Base-by-base conservation (phyloP, 2,113 vertebrate species). In the Centropus unirufus region DNA sequence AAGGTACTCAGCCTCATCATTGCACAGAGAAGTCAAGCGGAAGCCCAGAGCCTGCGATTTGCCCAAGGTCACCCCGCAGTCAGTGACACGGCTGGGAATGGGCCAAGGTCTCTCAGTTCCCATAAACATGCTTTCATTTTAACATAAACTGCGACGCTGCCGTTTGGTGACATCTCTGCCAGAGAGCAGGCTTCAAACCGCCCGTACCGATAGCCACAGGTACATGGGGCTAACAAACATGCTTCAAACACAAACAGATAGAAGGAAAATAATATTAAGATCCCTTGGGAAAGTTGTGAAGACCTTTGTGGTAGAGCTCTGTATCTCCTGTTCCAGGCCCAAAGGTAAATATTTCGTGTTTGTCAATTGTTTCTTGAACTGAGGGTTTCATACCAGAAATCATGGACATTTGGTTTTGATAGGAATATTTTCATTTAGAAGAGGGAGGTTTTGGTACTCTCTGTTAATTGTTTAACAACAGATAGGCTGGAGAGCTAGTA, bases 261-360 rank as follows among this genome's bases (percentile, higher is more conserved):
- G 80, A 87, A 91, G 23, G 32, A 24, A 81, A 81, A 36, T 36
- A 89, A 42, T 7, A 19, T 17, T 46, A 61, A 57, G 19, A 44
- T 59, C 63, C 72, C 67, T 51, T 70, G 39, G 74, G 78, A 84
- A 87, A 84, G n/a, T 15, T 68, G 40, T 1, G 9, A 51, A 54
- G 23, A 77, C 14, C 26, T 83, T 72, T 0, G 6, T 47, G 52
- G 44, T 57, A 57, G 12, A 44, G 68, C 26, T 54, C 55, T 32
- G 3, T 80, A 69, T 73, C 74, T 87, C 54, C 30, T 17, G 5
- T 32, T 77, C 44, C n/a, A 46, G 89, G 34, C 61, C 8, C 12
- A 81, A 81, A 95, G 75, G 69, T 78, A 89, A 95, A 87, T 89
- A 95, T 72, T 81, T 94, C 77, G 82, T 79, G 66, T 83, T 93